Evolutionary conservation across 2,888 invertebrate genomes (phyloP).

Genomic region (Brenthis ino): DNA sequence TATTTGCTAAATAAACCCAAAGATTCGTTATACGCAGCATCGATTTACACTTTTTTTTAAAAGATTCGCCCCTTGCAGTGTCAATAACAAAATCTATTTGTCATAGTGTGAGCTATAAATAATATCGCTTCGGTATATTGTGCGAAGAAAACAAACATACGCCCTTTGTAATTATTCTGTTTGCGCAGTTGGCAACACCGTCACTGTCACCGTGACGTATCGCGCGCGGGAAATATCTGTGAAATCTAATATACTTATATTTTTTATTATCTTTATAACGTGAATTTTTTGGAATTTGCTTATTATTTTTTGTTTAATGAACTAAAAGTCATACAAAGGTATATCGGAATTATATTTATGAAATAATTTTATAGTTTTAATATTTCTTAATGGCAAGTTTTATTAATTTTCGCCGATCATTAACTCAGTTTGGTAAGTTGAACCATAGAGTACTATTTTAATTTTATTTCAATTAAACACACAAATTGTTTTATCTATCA

Average conservation of each 20-base stretch:
- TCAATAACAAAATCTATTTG: slow-evolving; percentile 51
- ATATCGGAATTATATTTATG: slow-evolving; percentile 30
- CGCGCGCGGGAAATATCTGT: slow-evolving; percentile 37
- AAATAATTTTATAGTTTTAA: slow-evolving; percentile 53
- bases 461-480: not conserved
- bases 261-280: not conserved
- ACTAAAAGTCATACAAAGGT: too few species aligned
- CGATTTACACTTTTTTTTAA: slow-evolving; percentile 26
- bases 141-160: slow-evolving; percentile 49
- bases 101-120: slow-evolving; percentile 48
- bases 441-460: not conserved
- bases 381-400: too few species aligned
- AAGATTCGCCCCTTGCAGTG: slow-evolving; percentile 40
- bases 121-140: slow-evolving; percentile 50
- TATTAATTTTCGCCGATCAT: too few species aligned
- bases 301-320: too few species aligned
- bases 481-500: not conserved
- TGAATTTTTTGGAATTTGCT: slow-evolving; percentile 28
- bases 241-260: slow-evolving; percentile 10
- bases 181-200: slow-evolving; percentile 52
- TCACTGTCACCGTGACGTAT: slow-evolving; percentile 62
- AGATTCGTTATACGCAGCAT: slow-evolving; percentile 9
- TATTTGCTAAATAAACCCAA: not conserved
- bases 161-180: slow-evolving; percentile 50
- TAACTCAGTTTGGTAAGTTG: too few species aligned